Percentiles rank a stretch among this genome's conserved stretches.
These are phyloP conservation scores for Pantelozetes paolii DNA, from an alignment of 2,888 invertebrate species.

Conservation along the genomic window DNA sequence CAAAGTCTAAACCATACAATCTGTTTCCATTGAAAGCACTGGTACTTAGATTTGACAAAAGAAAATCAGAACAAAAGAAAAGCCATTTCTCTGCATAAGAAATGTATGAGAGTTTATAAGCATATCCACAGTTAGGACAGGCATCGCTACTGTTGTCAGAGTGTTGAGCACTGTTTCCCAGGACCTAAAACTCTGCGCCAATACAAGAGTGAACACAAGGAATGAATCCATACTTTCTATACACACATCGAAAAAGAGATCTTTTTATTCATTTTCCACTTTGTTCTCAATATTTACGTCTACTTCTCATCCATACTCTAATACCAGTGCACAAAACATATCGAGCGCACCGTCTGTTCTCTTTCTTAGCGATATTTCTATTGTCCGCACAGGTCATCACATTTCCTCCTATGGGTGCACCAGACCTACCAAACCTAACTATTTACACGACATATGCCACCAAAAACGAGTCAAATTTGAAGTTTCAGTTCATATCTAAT, in stretches of 20 bases:
- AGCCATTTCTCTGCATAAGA: slow-evolving; percentile 34
- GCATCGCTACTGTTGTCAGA: slow-evolving; percentile 1
- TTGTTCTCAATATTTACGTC: slow-evolving; percentile 31
- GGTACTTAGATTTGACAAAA: slow-evolving; percentile 25
- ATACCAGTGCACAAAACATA: slow-evolving; percentile 25
- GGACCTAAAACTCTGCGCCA: slow-evolving; percentile 3
- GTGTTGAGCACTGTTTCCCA: slow-evolving; percentile 22
- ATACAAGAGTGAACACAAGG: slow-evolving; percentile 12
- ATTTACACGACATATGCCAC: slow-evolving; percentile 23
- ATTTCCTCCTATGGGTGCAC: slow-evolving; percentile 37
- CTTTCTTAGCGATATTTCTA: slow-evolving; percentile 32
- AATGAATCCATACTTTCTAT: slow-evolving; percentile 25
- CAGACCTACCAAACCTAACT: not conserved
- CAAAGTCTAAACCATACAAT: slow-evolving; percentile 7
- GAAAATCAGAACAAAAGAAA: slow-evolving; percentile 30
- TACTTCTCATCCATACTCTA: slow-evolving; percentile 29
- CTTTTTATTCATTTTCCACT: slow-evolving; percentile 33
- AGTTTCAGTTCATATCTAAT: not conserved
- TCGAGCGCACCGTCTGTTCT: slow-evolving; percentile 36
- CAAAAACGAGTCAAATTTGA: slow-evolving; percentile 17
- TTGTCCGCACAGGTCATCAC: slow-evolving; percentile 37
- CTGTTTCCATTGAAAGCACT: slow-evolving; percentile 27
- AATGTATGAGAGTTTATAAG: slow-evolving; percentile 26
- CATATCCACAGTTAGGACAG: slow-evolving; percentile 21
- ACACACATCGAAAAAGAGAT: slow-evolving; percentile 3